These are phyloP conservation scores for Belgica antarctica DNA, from an alignment of 2,888 invertebrate genomes.

Conservation along the genomic window DNA sequence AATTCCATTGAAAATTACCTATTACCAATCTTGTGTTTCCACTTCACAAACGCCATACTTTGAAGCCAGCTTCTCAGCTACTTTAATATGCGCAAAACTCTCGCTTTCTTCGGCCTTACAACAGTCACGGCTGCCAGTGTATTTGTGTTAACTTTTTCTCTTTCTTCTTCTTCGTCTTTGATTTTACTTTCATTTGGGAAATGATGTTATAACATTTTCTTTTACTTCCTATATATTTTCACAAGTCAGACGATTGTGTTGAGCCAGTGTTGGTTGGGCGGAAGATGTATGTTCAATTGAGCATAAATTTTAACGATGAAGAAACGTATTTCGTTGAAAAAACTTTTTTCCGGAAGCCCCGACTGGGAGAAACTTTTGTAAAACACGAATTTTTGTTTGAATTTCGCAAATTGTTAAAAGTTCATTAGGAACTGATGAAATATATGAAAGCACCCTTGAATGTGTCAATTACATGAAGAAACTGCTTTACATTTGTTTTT, in stretches of 20 bases:
- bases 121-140: neutral
- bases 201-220: conserved; percentile 42
- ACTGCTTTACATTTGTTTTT: no score
- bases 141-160: conserved; percentile 16
- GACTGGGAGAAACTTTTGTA: no score
- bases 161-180: conserved; percentile 15
- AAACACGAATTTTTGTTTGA: neutral
- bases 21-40: no score
- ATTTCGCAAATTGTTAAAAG: neutral
- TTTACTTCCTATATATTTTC: conserved; percentile 39
- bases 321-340: conserved; percentile 2
- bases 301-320: conserved; percentile 28
- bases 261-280: conserved; percentile 25
- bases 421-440: no score
- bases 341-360: neutral
- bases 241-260: neutral
- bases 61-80: neutral
- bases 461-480: no score
- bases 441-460: no score
- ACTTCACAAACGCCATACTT: no score
- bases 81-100: conserved; percentile 30
- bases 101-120: conserved; percentile 40
- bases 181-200: conserved; percentile 43
- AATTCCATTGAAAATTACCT: neutral
- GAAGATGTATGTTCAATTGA: conserved; percentile 38